phyloP scores from a whole-genome alignment of 2,797 vertebrate species.

The Molossus alvarezi region DNA sequence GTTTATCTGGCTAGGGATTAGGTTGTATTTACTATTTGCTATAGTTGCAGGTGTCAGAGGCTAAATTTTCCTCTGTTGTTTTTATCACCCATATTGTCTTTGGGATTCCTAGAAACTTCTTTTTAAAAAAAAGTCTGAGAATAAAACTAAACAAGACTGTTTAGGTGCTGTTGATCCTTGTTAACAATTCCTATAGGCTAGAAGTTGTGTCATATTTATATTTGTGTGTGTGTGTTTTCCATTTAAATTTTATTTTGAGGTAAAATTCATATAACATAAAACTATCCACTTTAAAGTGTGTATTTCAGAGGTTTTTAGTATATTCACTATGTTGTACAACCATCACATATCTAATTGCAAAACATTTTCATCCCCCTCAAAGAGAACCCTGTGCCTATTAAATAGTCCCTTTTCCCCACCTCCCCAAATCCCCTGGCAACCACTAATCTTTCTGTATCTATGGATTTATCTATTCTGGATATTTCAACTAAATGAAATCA shows the following conservation, averaged over 20 bases:
- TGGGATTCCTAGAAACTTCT: neutral
- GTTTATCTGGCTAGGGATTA: neutral
- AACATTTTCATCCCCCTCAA: neutral
- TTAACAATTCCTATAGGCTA: conserved; percentile 25
- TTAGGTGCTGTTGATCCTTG: conserved; percentile 23
- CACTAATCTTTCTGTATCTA: neutral
- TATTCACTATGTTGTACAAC: neutral
- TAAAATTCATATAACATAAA: neutral
- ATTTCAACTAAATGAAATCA: conserved; percentile 23
- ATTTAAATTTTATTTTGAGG: conserved; percentile 8
- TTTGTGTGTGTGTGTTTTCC: neutral
- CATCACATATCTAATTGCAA: neutral
- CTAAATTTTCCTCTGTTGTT: neutral
- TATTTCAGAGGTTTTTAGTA: conserved; percentile 18
- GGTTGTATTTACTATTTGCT: neutral
- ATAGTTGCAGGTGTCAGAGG: neutral
- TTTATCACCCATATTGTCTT: neutral
- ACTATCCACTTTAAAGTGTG: conserved; percentile 23
- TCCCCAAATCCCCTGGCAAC: neutral
- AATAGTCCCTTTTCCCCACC: neutral
- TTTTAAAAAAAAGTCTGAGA: neutral
- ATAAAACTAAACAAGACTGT: neutral
- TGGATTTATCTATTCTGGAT: neutral
- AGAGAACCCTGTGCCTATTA: neutral
- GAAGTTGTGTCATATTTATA: conserved; percentile 16